These are phyloP conservation scores for Prenolepis imparis DNA, from an alignment of 2,888 invertebrate genomes.

Conservation along the genomic window DNA sequence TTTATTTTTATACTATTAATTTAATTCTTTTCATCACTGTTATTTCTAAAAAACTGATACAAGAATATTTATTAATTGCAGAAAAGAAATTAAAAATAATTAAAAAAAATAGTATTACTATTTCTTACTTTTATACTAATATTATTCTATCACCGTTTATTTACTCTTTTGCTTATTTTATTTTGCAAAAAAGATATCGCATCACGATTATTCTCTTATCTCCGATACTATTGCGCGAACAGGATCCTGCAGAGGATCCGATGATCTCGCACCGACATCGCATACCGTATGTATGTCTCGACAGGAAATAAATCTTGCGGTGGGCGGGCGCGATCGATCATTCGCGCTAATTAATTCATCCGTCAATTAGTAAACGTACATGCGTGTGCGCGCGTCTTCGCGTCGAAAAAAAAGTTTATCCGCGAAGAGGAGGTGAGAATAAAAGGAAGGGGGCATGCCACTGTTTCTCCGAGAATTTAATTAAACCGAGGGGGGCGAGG, in stretches of 20 bases:
- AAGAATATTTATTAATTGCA: too few relatives aligned
- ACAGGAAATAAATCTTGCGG: slow-evolving; percentile 67
- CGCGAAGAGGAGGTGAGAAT: slow-evolving; percentile 3
- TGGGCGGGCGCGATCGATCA: slow-evolving; percentile 80
- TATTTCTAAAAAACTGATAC: not conserved
- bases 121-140: too few relatives aligned
- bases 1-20: not conserved
- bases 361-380: slow-evolving; percentile 81
- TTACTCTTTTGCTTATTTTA: too few relatives aligned
- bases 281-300: slow-evolving; percentile 33
- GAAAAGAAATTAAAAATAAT: too few relatives aligned
- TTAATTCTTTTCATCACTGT: not conserved
- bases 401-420: slow-evolving; percentile 22
- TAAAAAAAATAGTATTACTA: too few relatives aligned
- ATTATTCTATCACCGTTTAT: too few relatives aligned
- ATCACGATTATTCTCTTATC: not conserved
- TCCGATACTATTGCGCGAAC: not conserved
- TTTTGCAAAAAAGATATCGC: not conserved
- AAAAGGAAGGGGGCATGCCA: slow-evolving; percentile 58
- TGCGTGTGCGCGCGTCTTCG: slow-evolving; percentile 55
- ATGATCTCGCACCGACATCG: slow-evolving; percentile 6
- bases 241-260: not conserved
- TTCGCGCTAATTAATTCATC: slow-evolving; percentile 84
- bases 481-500: slow-evolving; percentile 78
- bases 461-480: slow-evolving; percentile 82